Evolutionary conservation across 2,797 vertebrate species (phyloP), one percentile per base, ranked within the genome.

Genomic region (Arnoldichthys spilopterus): DNA sequence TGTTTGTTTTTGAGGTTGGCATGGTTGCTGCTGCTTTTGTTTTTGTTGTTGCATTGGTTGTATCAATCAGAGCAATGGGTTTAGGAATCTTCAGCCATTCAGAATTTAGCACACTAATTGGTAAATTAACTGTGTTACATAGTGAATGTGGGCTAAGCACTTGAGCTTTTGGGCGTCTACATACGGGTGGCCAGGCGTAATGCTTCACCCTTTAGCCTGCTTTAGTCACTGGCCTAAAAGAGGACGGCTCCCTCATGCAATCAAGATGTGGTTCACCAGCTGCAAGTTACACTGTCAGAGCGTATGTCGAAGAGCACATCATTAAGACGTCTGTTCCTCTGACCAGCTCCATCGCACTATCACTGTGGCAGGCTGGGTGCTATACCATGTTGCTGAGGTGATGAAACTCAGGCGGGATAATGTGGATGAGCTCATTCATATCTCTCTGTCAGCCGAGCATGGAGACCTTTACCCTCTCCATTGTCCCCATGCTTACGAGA

Each of bases 171-270:
- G 26, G 20, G 26, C 45, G 22, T 54, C 53, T 28, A 4, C 43
- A 40, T 22, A 67, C 1, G 32, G 24, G 71, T 49, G 64, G 7
- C 47, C 4, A 11, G 59, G 56, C 56, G 30, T 78, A 79, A 76
- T 58, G 74, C 34, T 26, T 80, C 58, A 56, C 76, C 28, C 76
- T 74, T 51, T 64, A n/a, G 28, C 49, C 49, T 72, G 79, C 22
- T 15, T 85, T 82, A 82, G 78, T 84, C 85, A 80, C 67, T n/a
- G 5, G 40, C 45, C 70, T 72, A 72, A 77, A 77, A 66, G 4
- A 24, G 68, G 15, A 1, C 1, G 13, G 28, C 26, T 0, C 54
- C 43, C 51, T 73, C 34, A 56, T 2, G n/a, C 61, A 49, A 63
- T 49, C 11, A 47, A 32, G 61, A 77, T n/a, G 51, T 40, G 16